These are phyloP conservation scores for Lota lota DNA, from an alignment of 2,113 vertebrate genomes.

Conservation along the genomic window DNA sequence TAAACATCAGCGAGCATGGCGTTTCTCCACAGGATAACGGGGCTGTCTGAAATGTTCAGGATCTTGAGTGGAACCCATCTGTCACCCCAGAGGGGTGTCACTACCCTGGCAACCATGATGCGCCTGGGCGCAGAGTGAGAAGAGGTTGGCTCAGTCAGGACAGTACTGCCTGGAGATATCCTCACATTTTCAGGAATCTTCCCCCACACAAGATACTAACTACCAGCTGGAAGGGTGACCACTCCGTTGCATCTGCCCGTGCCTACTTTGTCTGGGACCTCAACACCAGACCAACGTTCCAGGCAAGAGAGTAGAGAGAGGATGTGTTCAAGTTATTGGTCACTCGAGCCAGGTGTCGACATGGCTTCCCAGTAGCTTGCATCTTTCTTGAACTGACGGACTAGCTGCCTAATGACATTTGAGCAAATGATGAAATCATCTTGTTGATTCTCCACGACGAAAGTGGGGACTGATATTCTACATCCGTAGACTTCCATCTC, in stretches of 20 bases:
- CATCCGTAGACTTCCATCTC: conserved; percentile 12
- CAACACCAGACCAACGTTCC: conserved; percentile 5
- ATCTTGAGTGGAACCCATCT: conserved; percentile 14
- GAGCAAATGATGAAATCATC: conserved; percentile 8
- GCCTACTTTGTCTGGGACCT: conserved; percentile 3
- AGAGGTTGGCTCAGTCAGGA: conserved; percentile 23
- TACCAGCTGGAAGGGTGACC: conserved; percentile 6
- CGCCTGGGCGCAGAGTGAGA: not conserved
- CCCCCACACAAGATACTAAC: conserved; percentile 30
- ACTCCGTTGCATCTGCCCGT: conserved; percentile 3
- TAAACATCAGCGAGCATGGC: too few species aligned
- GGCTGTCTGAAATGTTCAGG: too few species aligned
- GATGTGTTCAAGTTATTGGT: not conserved
- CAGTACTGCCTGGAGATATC: conserved; percentile 21
- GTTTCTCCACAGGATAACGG: too few species aligned
- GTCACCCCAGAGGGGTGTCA: conserved; percentile 20
- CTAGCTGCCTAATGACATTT: conserved; percentile 18
- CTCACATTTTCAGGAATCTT: not conserved
- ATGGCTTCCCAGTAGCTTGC: not conserved
- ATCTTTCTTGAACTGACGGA: not conserved
- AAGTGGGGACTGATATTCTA: conserved; percentile 1
- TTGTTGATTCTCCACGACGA: conserved; percentile 11
- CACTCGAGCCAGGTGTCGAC: not conserved
- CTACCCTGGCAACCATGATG: conserved; percentile 5
- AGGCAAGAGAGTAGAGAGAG: not conserved